A percentile compares a stretch with the other conserved stretches of the same genome.
These are phyloP conservation scores for Poecilus cupreus DNA, from an alignment of 2,888 invertebrate genomes.

Conservation along the genomic window DNA sequence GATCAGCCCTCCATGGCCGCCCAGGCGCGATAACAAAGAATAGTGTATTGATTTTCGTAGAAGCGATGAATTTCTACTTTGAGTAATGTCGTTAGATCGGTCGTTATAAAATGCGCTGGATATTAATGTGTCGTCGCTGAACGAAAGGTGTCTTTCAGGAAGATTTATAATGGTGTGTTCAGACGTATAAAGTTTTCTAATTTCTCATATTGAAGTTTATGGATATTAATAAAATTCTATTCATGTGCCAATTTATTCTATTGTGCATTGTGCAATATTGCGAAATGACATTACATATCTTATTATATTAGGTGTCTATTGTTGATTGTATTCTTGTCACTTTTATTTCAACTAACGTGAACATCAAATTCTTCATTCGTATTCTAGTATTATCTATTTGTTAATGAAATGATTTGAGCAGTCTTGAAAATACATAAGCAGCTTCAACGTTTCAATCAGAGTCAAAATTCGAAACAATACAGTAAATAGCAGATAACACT, in stretches of 20 bases:
- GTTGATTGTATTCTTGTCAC: no score
- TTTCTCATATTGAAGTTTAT: slow-evolving; percentile 6
- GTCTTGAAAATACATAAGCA: no score
- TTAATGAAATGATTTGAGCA: no score
- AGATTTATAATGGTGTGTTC: background rate
- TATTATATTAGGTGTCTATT: background rate
- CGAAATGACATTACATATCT: background rate
- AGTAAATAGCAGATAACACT: no score
- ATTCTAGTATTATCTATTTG: no score
- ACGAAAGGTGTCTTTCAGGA: slow-evolving; percentile 16
- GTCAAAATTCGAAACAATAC: no score
- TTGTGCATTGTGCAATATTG: background rate
- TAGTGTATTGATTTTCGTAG: slow-evolving; percentile 18
- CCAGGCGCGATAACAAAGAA: slow-evolving; percentile 32
- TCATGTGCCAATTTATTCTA: slow-evolving; percentile 16
- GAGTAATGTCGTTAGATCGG: background rate
- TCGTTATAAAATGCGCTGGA: background rate
- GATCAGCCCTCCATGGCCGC: slow-evolving; percentile 37
- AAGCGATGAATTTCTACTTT: slow-evolving; percentile 7
- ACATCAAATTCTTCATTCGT: background rate
- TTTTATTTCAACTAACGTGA: no score
- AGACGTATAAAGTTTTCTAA: background rate
- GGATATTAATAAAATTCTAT: slow-evolving; percentile 13
- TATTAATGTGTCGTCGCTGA: background rate
- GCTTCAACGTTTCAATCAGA: no score